Evolutionary conservation across 1,140 invertebrate species (phyloP).

Genomic region (Penaeus indicus): DNA sequence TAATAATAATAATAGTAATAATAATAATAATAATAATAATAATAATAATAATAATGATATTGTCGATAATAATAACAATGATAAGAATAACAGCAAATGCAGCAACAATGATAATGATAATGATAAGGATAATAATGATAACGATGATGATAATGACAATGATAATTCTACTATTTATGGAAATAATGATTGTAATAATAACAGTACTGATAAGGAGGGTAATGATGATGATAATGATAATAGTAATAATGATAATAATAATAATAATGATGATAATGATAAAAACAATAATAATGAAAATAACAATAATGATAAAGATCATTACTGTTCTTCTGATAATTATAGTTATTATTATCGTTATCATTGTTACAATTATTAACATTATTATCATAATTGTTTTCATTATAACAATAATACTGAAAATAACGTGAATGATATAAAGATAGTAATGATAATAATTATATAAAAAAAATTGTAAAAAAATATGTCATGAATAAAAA

Average conservation of each 20-base stretch:
- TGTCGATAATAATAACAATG: too few species aligned
- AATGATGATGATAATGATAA: background rate
- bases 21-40: too few species aligned
- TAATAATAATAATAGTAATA: too few species aligned
- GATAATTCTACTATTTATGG: background rate
- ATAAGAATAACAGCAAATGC: too few species aligned
- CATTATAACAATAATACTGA: too few species aligned
- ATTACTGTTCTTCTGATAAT: background rate
- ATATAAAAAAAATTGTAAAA: too few species aligned
- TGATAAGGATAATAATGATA: background rate
- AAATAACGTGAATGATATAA: too few species aligned
- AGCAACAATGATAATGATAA: background rate
- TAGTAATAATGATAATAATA: constrained; percentile 7
- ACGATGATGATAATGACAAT: background rate
- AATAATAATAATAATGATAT: too few species aligned
- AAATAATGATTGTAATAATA: background rate
- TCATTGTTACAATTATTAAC: too few species aligned
- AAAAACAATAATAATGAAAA: background rate
- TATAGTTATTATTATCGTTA: background rate
- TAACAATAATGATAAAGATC: background rate
- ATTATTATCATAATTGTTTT: too few species aligned
- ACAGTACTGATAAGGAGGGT: background rate
- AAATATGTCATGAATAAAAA: too few species aligned
- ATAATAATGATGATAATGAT: background rate
- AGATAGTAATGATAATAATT: too few species aligned